These are phyloP conservation scores for Drosophila orena DNA, from an alignment of 1,140 invertebrate species.

Conservation along the genomic window DNA sequence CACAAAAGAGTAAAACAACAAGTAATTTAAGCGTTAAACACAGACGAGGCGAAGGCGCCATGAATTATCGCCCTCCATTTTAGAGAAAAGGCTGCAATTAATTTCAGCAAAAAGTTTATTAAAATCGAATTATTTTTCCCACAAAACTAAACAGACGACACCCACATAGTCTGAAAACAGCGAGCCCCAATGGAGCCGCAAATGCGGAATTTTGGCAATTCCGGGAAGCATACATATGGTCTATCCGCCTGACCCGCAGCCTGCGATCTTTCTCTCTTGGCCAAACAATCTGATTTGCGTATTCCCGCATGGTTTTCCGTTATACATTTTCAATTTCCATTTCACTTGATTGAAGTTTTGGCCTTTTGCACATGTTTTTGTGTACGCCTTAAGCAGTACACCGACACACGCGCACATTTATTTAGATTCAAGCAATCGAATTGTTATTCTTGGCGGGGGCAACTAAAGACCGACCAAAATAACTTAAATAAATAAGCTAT, in stretches of 20 bases:
- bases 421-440: slow-evolving; percentile 25
- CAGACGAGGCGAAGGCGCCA: slow-evolving; percentile 38
- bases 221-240: slow-evolving; percentile 43
- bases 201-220: slow-evolving; percentile 42
- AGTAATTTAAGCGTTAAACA: slow-evolving; percentile 51
- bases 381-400: slow-evolving; percentile 48
- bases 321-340: slow-evolving; percentile 44
- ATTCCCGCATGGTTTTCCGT: slow-evolving; percentile 33
- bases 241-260: slow-evolving; percentile 38
- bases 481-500: slow-evolving; percentile 88
- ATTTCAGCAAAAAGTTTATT: slow-evolving; percentile 40
- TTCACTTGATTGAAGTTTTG: slow-evolving; percentile 59
- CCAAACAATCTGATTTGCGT: slow-evolving; percentile 48
- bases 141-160: slow-evolving; percentile 57
- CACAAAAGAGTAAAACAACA: slow-evolving; percentile 23
- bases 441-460: slow-evolving; percentile 26
- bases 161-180: slow-evolving; percentile 34
- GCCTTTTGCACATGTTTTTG: slow-evolving; percentile 56
- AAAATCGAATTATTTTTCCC: slow-evolving; percentile 50
- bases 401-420: slow-evolving; percentile 23
- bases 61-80: slow-evolving; percentile 24
- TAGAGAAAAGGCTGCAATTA: slow-evolving; percentile 14
- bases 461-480: slow-evolving; percentile 87
- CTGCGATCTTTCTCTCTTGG: slow-evolving; percentile 34
- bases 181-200: slow-evolving; percentile 41